These are phyloP conservation scores for Artemia franciscana DNA, from an alignment of 1,140 invertebrate genomes.

Conservation along the genomic window DNA sequence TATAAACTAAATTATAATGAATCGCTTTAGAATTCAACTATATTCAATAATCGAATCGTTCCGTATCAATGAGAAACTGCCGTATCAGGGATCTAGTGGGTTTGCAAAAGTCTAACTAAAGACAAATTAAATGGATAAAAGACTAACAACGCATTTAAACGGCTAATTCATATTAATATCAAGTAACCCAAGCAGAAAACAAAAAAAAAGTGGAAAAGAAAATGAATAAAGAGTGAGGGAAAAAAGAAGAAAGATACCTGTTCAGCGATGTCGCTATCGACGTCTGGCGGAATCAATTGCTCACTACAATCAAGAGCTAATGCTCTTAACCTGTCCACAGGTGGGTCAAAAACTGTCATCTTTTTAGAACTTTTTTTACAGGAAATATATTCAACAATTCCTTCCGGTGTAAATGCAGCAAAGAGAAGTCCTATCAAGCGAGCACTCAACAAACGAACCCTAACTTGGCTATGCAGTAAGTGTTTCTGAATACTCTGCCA, in stretches of 20 bases:
- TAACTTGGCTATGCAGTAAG: slow-evolving; percentile 36
- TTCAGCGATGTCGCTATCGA: slow-evolving; percentile 18
- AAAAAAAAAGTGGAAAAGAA: too few relatives aligned
- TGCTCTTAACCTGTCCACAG: slow-evolving; percentile 31
- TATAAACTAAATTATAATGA: too few relatives aligned
- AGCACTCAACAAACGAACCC: slow-evolving; percentile 45
- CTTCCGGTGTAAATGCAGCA: slow-evolving; percentile 30
- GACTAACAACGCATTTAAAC: too few relatives aligned
- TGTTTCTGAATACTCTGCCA: slow-evolving; percentile 27
- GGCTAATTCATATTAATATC: background rate
- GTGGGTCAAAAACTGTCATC: slow-evolving; percentile 31
- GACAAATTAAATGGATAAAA: too few relatives aligned
- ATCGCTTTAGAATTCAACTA: too few relatives aligned
- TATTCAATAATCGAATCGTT: too few relatives aligned
- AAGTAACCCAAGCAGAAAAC: background rate
- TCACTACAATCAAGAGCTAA: slow-evolving; percentile 43
- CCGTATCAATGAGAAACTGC: too few relatives aligned
- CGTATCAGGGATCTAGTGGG: too few relatives aligned
- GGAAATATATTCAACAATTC: slow-evolving; percentile 22
- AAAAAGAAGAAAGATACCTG: slow-evolving; percentile 14
- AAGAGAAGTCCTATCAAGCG: slow-evolving; percentile 49
- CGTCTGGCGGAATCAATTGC: slow-evolving; percentile 33
- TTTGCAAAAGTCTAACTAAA: too few relatives aligned
- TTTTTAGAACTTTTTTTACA: slow-evolving; percentile 4
- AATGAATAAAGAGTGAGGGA: too few relatives aligned